Evolutionary conservation across 2,888 invertebrate species (phyloP), one percentile per base, ranked within the genome.

Genomic region (Eurytoma californica): DNA sequence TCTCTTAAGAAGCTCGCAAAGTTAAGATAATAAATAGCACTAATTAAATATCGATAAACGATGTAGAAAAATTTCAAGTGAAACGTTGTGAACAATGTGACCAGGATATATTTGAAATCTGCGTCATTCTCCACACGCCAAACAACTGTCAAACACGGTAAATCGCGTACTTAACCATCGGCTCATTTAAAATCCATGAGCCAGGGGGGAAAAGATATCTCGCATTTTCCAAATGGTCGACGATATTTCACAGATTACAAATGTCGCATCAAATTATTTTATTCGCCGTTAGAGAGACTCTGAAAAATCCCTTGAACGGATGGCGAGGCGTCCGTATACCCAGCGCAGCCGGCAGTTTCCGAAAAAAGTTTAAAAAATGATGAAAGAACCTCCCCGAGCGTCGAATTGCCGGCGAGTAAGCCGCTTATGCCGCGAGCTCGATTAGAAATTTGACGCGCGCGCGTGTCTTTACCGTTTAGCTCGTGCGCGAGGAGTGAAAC

Each of bases 381-480:
- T 5, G 18, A 49, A 49, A 20, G 57, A 20, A 13, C 12, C 18
- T 57, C 28, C 39, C 39, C 39, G 39, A 58, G 51, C 7, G 53
- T 51, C 28, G 53, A 30, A 53, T n/a, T 30, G n/a, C 9, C 20
- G 18, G 24, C 12, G 47, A 67, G 77, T 13, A 77, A 60, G 53
- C 57, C 66, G 28, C 66, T 72, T 72, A 65, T 5, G 24, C 20
- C 14, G 49, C 18, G 67, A 65, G 60, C 72, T 60, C 77, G 72
- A 72, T 77, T 77, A 72, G 77, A 77, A 67, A 67, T 77, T 77
- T 77, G 77, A 78, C 68, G 66, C 70, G 65, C 53, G 49, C 68
- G 70, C 30, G 66, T 57, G 73, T 70, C 70, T 72, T 73, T 73
- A 63, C 68, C 68, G 72, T 78, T 72, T 67, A 53, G 16, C 47